These are phyloP conservation scores for Sialis fuliginosa DNA, from an alignment of 2,888 invertebrate species.

Conservation along the genomic window DNA sequence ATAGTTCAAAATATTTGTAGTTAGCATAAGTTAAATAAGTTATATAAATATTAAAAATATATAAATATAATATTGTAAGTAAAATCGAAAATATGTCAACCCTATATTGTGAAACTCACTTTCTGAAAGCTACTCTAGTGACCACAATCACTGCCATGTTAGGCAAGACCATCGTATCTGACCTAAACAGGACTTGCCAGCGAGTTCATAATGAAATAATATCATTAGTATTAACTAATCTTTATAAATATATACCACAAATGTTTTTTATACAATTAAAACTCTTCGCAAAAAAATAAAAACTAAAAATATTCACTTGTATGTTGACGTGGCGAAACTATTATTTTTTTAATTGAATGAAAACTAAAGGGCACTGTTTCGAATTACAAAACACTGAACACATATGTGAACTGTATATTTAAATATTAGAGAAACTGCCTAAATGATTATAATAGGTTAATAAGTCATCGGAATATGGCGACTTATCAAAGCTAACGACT, in stretches of 20 bases:
- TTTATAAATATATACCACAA: not conserved
- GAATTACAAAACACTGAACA: not conserved
- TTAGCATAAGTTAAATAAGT: no score
- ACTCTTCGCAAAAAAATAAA: no score
- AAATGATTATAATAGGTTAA: conserved; percentile 23
- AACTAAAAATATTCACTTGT: conserved; percentile 14
- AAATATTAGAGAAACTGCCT: not conserved
- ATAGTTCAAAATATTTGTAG: no score
- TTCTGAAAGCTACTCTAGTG: conserved; percentile 14
- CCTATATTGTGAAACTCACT: conserved; percentile 12
- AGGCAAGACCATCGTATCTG: conserved; percentile 11
- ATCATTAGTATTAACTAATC: conserved; percentile 1
- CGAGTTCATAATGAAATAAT: not conserved
- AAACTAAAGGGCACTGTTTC: not conserved
- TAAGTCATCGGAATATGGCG: conserved; percentile 28
- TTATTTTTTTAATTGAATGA: not conserved
- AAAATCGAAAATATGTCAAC: not conserved
- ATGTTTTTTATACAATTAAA: no score
- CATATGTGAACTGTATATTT: not conserved
- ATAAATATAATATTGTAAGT: no score
- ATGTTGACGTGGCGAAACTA: conserved; percentile 25
- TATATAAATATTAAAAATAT: no score
- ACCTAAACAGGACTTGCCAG: not conserved
- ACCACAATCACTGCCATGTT: conserved; percentile 16
- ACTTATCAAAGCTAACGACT: conserved; percentile 20